Conservation (phyloP, 2,888 invertebrate genomes). For the Halictus quadricinctus region DNA sequence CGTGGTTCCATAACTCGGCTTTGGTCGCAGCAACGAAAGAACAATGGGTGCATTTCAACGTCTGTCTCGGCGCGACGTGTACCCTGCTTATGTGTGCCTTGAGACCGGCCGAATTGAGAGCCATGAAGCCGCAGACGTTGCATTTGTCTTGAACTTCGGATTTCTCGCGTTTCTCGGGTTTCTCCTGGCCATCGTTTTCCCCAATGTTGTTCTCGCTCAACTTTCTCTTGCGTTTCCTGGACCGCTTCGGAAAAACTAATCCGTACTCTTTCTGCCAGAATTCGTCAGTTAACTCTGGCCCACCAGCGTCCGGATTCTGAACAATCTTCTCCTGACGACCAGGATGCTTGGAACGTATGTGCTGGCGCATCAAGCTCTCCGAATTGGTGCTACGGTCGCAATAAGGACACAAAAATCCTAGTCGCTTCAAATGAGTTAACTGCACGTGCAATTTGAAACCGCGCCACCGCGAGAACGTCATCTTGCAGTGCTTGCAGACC, state of each 20-base stretch:
- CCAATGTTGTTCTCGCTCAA: constrained; percentile 6
- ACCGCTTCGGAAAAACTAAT: constrained; percentile 60
- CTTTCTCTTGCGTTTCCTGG: constrained; percentile 68
- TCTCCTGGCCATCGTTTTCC: constrained; percentile 2
- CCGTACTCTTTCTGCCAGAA: constrained; percentile 80
- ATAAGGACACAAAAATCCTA: constrained; percentile 75
- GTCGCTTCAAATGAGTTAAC: constrained; percentile 75
- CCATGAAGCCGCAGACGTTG: constrained; percentile 74
- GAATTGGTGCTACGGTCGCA: constrained; percentile 78
- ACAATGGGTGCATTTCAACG: constrained; percentile 78
- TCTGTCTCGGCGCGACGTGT: constrained; percentile 64
- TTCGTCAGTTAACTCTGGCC: constrained; percentile 72
- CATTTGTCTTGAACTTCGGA: constrained; percentile 60
- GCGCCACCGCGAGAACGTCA: constrained; percentile 71
- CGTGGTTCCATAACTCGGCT: constrained; percentile 76
- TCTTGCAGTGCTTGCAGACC: constrained; percentile 77
- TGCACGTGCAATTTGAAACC: constrained; percentile 80
- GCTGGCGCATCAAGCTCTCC: constrained; percentile 73
- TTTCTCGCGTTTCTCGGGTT: constrained; percentile 17
- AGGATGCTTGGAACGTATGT: constrained; percentile 75
- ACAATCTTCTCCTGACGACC: constrained; percentile 68
- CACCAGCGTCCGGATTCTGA: constrained; percentile 70
- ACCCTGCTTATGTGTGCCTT: constrained; percentile 74
- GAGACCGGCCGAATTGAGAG: constrained; percentile 72
- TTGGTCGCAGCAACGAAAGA: constrained; percentile 71